Conservation (phyloP, 2,888 invertebrate genomes). For the Saturnia japonica region DNA sequence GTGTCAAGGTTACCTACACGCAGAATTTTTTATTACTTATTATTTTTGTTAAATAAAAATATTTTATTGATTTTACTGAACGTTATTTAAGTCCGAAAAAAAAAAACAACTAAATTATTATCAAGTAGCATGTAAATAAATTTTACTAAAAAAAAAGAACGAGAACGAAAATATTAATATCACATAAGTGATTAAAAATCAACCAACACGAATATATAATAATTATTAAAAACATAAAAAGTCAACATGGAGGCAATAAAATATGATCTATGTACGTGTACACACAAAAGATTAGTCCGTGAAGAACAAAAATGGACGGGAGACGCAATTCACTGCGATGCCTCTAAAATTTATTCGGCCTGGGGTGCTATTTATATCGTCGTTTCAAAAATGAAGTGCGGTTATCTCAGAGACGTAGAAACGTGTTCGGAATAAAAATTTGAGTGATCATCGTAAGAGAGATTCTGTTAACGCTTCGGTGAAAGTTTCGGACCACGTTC, state of each 20-base stretch:
- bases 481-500: conserved; percentile 5
- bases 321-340: conserved; percentile 44
- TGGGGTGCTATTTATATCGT: conserved; percentile 76
- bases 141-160: too few species aligned
- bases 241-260: conserved; percentile 17
- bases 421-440: conserved; percentile 73
- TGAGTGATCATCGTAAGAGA: conserved; percentile 16
- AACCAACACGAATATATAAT: not conserved
- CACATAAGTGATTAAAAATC: not conserved
- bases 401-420: conserved; percentile 73
- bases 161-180: not conserved
- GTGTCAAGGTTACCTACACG: too few species aligned
- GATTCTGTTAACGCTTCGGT: conserved; percentile 9
- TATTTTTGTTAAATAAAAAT: too few species aligned
- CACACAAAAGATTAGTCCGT: conserved; percentile 39
- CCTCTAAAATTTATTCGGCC: conserved; percentile 78
- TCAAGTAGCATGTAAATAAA: too few species aligned
- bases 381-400: conserved; percentile 79
- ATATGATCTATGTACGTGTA: conserved; percentile 34
- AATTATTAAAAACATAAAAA: conserved; percentile 7
- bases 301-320: conserved; percentile 36
- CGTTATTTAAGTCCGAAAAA: too few species aligned
- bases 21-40: too few species aligned
- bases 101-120: too few species aligned
- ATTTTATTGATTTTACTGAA: too few species aligned